A percentile compares a stretch with the other conserved stretches of the same genome.
Evolutionary conservation across 30 jellyfish, hydroid and myxozoan species (phyloP).

Genomic region (Phacellophora camtschatica): DNA sequence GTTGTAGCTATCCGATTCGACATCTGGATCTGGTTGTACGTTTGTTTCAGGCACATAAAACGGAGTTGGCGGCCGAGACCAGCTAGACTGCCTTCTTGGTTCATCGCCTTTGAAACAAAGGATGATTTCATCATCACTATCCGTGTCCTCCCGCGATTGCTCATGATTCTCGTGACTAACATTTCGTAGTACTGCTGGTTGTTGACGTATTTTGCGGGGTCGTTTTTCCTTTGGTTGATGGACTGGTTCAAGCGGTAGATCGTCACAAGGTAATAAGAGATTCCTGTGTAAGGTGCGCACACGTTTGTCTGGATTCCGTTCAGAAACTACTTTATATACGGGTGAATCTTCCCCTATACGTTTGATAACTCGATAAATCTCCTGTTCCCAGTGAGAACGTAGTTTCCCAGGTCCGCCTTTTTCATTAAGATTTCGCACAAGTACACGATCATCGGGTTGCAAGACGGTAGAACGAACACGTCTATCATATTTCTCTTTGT

Average conservation of each 20-base stretch:
- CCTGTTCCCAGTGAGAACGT: constrained; percentile 24
- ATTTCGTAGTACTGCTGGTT: too few relatives aligned
- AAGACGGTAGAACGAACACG: too few relatives aligned
- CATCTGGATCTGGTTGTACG: background rate
- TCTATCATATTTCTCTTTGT: too few relatives aligned
- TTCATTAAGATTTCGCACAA: constrained; percentile 34
- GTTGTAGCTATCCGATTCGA: background rate
- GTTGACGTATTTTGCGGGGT: background rate
- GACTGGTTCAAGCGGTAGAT: background rate
- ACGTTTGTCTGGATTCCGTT: background rate
- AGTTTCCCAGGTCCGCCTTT: constrained; percentile 67
- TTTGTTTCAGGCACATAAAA: background rate
- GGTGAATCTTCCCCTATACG: constrained; percentile 8
- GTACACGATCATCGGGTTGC: too few relatives aligned
- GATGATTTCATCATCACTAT: too few relatives aligned
- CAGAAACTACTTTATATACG: constrained; percentile 12
- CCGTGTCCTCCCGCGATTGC: too few relatives aligned
- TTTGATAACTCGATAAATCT: constrained; percentile 2
- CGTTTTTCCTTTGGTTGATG: background rate
- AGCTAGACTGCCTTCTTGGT: constrained; percentile 16
- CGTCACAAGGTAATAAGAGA: constrained; percentile 20
- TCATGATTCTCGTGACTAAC: too few relatives aligned
- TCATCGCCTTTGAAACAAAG: too few relatives aligned
- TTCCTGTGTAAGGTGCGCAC: constrained; percentile 23
- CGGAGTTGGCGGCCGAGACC: constrained; percentile 28